Conservation (phyloP, 2,797 vertebrate genomes). For the Jordanella pulchra region DNA sequence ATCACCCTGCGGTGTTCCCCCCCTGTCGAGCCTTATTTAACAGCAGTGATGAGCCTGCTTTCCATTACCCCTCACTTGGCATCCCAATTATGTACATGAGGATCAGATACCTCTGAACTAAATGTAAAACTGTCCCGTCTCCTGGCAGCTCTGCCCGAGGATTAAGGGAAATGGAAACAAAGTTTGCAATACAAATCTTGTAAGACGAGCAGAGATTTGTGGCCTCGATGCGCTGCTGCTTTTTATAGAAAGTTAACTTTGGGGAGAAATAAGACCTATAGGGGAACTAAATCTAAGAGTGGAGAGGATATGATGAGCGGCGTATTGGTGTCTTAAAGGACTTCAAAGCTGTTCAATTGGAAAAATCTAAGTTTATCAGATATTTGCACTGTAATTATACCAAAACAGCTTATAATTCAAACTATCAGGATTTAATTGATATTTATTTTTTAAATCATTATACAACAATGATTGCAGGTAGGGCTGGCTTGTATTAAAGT, state of each 20-base stretch:
- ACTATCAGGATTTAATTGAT: not conserved
- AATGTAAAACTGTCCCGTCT: constrained; percentile 14
- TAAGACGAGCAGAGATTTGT: not conserved
- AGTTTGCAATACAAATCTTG: constrained; percentile 20
- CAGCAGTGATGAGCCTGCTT: constrained; percentile 25
- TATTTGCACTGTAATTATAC: not conserved
- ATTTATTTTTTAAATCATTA: not conserved
- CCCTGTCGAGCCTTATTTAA: constrained; percentile 51
- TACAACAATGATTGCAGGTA: not conserved
- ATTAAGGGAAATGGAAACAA: constrained; percentile 13
- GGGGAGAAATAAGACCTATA: constrained; percentile 17
- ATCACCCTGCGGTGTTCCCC: constrained; percentile 34
- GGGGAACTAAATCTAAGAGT: constrained; percentile 37
- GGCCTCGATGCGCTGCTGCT: constrained; percentile 20
- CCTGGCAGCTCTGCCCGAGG: constrained; percentile 24
- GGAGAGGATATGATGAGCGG: not conserved
- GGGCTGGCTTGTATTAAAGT: not conserved
- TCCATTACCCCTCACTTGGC: constrained; percentile 36
- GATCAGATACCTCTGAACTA: constrained; percentile 25
- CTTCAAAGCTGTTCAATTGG: not conserved
- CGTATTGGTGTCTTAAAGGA: not conserved
- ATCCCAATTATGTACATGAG: constrained; percentile 39
- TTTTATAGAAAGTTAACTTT: constrained; percentile 22
- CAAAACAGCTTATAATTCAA: not conserved
- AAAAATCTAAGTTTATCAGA: not conserved